Evolutionary conservation across 1,140 invertebrate genomes (phyloP), one percentile per base, ranked within the genome.

Genomic region (Drosophila rufa): DNA sequence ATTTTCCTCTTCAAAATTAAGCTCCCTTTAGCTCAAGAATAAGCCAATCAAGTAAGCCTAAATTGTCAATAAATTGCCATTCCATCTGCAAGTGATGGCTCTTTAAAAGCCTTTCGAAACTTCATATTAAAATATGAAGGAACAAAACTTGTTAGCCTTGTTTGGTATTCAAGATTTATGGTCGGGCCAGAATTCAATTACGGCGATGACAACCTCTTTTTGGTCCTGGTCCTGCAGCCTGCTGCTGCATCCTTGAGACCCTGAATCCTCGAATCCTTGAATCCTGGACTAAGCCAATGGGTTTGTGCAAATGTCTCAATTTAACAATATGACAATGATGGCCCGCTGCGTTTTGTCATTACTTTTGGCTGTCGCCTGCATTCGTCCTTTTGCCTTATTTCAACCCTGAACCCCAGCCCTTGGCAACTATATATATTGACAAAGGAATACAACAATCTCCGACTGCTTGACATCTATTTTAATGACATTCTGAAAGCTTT

Each of bases 301-400:
- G 65, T 45, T 65, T 67, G 62, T 55, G 62, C 56, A 73, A 89
- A 89, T 91, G 85, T 90, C 85, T 90, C 85, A 90, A 90, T 90
- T 90, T 90, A 79, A 91, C 89, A 90, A 90, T 90, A 90, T 90
- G 81, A 91, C 89, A 85, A 77, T 90, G 85, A 81, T 85, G 75
- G 65, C 85, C 86, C 75, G 85, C 85, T 90, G 85, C 75, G 86
- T 90, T 90, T 90, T 85, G 71, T 90, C 85, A 91, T 90, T 90
- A 90, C 79, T 90, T 90, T 85, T 73, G 78, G 69, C 75, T 89
- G 85, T 89, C 85, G 74, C 51, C 70, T 89, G 81, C 84, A 89
- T 43, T 84, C 73, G 76, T 62, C 68, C 43, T 53, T 69, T 27
- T 57, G 33, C 43, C n/a, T 36, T 33, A 40, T 6, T 40, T 40